These are phyloP conservation scores for Ylistrum balloti DNA, from an alignment of 1,140 invertebrate genomes.

Conservation along the genomic window DNA sequence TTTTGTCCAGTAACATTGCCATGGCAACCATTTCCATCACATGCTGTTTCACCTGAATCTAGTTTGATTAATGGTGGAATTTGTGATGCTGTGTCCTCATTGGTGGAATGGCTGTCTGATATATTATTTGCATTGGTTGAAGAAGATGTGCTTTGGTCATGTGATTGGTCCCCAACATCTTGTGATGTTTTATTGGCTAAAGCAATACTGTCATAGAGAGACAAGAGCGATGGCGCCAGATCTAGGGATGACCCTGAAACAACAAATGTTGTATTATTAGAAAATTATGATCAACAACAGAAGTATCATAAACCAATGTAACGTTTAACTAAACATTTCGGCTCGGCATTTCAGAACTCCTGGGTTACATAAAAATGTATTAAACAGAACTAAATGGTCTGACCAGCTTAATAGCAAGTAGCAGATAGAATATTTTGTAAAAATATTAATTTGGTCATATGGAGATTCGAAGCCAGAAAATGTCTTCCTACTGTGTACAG, in stretches of 20 bases:
- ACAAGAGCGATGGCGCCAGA: conserved; percentile 87
- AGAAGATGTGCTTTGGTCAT: background rate
- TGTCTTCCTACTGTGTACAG: background rate
- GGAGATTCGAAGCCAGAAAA: too few species aligned
- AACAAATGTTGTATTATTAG: background rate
- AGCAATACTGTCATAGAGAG: conserved; percentile 86
- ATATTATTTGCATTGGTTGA: background rate
- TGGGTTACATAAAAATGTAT: too few species aligned
- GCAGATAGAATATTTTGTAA: too few species aligned
- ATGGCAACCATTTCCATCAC: conserved; percentile 45
- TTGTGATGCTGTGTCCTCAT: background rate
- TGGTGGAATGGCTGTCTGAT: background rate
- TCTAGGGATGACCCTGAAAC: conserved; percentile 86
- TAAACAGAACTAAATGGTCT: too few species aligned
- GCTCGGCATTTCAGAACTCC: too few species aligned
- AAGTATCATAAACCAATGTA: too few species aligned
- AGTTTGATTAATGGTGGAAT: conserved; percentile 48
- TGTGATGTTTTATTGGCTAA: conserved; percentile 51
- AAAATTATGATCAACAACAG: too few species aligned
- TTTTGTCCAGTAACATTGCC: conserved; percentile 51
- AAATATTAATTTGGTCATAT: too few species aligned
- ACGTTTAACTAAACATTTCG: too few species aligned
- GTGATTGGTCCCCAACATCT: conserved; percentile 10
- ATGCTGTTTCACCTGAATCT: conserved; percentile 40
- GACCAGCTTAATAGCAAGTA: too few species aligned